Base-by-base conservation (phyloP, 2,113 vertebrate genomes). In the Aegotheles bennettii region DNA sequence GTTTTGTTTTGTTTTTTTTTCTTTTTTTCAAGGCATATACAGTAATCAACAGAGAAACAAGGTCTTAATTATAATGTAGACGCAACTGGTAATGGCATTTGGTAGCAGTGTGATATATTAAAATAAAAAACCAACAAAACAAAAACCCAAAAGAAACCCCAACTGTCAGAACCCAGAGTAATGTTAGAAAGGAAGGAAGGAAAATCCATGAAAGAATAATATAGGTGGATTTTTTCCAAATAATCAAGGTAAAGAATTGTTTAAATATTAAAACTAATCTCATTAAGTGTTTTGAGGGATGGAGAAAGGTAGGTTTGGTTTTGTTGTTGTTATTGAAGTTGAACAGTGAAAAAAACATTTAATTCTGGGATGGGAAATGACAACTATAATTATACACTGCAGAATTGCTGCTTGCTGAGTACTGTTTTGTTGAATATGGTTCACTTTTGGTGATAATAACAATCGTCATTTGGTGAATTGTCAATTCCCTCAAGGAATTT, bases 401-500 rank as follows among this genome's bases (percentile, higher is more conserved):
- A 98, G 97, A 98, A 92, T 97, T 97, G 69, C 51, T 97, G 94
- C 96, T 96, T 95, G 95, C 91, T 96, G 97, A 96, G 97, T 96
- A 90, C 86, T 94, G 91, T 89, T 95, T 91, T 96, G 80, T 95
- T 94, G 89, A 97, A 96, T 94, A 57, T 15, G 56, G 89, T 88
- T 94, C 82, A 92, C 78, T 95, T 96, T 95, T 87, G 89, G 90
- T 94, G 96, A 94, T 96, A 98, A 98, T 96, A 98, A 98, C 97
- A 98, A 96, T 97, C 97, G 97, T 98, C 98, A 98, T 95, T 97
- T 93, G 33, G 98, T 93, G 98, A 87, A 97, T 98, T 98, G 97
- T 97, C 90, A 96, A 91, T 95, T 93, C 90, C 97, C 97, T 96
- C 85, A 7, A 92, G 97, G 93, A 96, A 94, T 77, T 63, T 71